Conservation (phyloP, 2,113 vertebrate genomes). For the Phoxinus phoxinus region DNA sequence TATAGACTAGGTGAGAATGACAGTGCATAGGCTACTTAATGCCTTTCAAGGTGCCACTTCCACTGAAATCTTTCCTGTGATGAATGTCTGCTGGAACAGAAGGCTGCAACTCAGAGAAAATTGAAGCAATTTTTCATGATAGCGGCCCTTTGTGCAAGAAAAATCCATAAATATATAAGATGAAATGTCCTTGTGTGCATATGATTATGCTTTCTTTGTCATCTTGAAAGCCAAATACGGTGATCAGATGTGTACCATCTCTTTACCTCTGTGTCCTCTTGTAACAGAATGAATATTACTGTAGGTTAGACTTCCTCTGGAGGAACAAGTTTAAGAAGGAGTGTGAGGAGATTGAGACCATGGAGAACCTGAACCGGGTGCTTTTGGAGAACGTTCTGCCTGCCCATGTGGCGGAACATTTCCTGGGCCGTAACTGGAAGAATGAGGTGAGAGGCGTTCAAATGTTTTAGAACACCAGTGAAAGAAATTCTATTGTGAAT, state of each 20-base stretch:
- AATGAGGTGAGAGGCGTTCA: constrained; percentile 82
- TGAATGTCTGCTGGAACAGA: constrained; percentile 21
- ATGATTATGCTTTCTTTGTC: constrained; percentile 50
- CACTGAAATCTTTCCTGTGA: not conserved
- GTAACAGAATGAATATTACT: constrained; percentile 99
- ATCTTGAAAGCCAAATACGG: constrained; percentile 62
- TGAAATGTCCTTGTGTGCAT: constrained; percentile 37
- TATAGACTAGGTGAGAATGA: not conserved
- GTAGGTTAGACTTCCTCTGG: constrained; percentile 99
- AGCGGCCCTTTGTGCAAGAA: not conserved
- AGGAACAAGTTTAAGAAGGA: constrained; percentile 99
- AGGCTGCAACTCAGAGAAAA: constrained; percentile 11
- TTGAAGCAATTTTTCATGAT: constrained; percentile 24
- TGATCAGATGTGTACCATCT: constrained; percentile 88
- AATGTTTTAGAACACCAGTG: not conserved
- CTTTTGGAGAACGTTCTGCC: constrained; percentile 96
- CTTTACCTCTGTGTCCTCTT: constrained; percentile 96
- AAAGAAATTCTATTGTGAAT: not conserved
- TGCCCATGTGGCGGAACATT: constrained; percentile 96
- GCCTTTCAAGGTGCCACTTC: constrained; percentile 22
- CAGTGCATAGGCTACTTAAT: not conserved
- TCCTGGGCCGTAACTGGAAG: constrained; percentile 94
- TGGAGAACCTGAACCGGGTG: constrained; percentile 97
- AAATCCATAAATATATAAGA: constrained; percentile 31
- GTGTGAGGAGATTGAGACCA: constrained; percentile 98